phyloP scores from a whole-genome alignment of 1,140 invertebrate species.

The Zophobas atratus region DNA sequence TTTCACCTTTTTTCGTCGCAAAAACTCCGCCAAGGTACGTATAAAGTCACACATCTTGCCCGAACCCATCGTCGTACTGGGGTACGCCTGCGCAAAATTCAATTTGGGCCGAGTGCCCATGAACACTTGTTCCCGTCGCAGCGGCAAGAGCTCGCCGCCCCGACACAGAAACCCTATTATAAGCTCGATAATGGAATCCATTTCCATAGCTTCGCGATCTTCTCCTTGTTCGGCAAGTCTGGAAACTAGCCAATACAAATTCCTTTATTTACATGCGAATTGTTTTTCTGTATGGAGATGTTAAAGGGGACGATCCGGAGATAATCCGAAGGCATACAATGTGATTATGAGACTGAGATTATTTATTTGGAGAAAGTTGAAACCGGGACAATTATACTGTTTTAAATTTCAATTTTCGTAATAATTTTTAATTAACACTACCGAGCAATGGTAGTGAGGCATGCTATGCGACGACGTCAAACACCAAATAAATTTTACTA shows the following conservation, averaged over 20 bases:
- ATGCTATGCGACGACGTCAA: no score
- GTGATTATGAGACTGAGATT: not conserved
- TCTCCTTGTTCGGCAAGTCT: slow-evolving; percentile 29
- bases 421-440: no score
- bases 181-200: slow-evolving; percentile 59
- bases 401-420: no score
- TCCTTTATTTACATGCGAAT: slow-evolving; percentile 30
- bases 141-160: slow-evolving; percentile 8
- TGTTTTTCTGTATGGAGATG: slow-evolving; percentile 11
- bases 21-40: no score
- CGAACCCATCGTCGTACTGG: not conserved
- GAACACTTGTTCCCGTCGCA: slow-evolving; percentile 56
- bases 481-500: no score
- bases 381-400: no score
- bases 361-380: no score
- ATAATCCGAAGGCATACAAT: not conserved
- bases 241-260: slow-evolving; percentile 51
- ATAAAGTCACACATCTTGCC: no score
- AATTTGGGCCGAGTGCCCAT: slow-evolving; percentile 59
- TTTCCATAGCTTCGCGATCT: slow-evolving; percentile 41
- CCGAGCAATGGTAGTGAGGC: no score
- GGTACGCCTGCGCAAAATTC: slow-evolving; percentile 58
- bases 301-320: not conserved
- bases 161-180: slow-evolving; percentile 56
- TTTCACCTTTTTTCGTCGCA: no score